Base-by-base conservation (phyloP, 92 coral and sea anemone genomes). In the Parazoanthus atlanticus region DNA sequence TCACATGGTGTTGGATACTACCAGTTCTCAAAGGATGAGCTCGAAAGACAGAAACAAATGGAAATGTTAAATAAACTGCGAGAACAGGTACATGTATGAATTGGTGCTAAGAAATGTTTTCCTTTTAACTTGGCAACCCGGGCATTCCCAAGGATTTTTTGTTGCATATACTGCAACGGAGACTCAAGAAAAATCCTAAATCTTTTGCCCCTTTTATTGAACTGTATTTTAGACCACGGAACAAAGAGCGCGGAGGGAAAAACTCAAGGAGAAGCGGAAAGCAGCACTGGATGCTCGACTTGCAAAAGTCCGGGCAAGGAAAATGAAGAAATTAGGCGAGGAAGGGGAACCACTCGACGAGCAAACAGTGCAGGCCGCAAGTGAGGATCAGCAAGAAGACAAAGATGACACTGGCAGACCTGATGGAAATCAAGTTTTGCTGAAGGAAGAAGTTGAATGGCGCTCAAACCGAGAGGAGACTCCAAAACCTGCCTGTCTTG, bases 1-100 rank as follows among this genome's bases (percentile, higher is more conserved):
- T 82, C 90, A 23, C 99, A 89, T 78, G 99, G 99, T 31, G 99
- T 97, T 85, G 99, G 99, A 0, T 97, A 97, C 75, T 97, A 95
- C 86, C 95, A 94, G 92, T 97, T 97, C 78, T 97, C 99, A 31
- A 97, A 90, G 61, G 93, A 85, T 28, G 99, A 97, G 74, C 93
- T 91, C 65, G 96, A 97, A 85, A 89, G 99, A 66, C 94, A 93
- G 67, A 83, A 97, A 80, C 99, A 97, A 79, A 94, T 95, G 98
- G 91, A 93, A 56, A 89, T 93, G 66, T 88, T 97, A 28, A 92
- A 92, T 28, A 95, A 95, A 36, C 92, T 97, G 8, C 88, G 98
- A 70, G 93, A 94, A 61, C 98, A 97, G 96, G 99, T 97, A 80
- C 29, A 19, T 33, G 49, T 13, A 8, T 46, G 52, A 46, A 11